Percentiles rank a stretch among this genome's conserved stretches.
These are phyloP conservation scores for Phymatocera aterrima DNA, from an alignment of 2,888 invertebrate genomes.

Conservation along the genomic window DNA sequence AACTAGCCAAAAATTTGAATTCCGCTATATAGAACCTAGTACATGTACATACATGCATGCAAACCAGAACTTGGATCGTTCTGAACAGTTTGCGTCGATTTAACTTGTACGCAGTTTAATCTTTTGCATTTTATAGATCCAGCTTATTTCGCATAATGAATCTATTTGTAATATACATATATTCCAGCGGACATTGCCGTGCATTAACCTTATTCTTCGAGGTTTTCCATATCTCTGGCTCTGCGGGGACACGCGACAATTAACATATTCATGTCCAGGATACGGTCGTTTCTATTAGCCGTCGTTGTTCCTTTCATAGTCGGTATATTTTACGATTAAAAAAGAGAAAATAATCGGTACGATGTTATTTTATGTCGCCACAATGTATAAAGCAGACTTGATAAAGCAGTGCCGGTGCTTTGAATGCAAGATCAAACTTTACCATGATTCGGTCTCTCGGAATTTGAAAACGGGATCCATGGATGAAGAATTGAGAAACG, in stretches of 20 bases:
- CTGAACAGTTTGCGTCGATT: not conserved
- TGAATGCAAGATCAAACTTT: not conserved
- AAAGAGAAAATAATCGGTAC: not conserved
- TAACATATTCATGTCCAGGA: conserved; percentile 28
- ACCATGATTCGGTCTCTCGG: not conserved
- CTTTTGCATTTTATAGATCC: not conserved
- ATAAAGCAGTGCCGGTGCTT: no score
- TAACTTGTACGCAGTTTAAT: not conserved
- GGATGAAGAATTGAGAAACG: no score
- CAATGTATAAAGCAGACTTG: no score
- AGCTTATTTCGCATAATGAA: not conserved
- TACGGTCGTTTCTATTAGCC: not conserved
- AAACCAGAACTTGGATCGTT: not conserved
- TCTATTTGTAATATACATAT: not conserved
- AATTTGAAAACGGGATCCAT: not conserved
- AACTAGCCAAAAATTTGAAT: not conserved
- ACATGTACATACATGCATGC: not conserved
- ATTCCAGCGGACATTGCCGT: not conserved
- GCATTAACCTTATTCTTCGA: conserved; percentile 12
- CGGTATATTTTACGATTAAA: not conserved
- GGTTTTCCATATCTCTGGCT: not conserved
- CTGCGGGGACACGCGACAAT: conserved; percentile 12
- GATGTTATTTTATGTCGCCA: no score
- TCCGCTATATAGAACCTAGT: not conserved
- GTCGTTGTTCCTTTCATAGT: no score